Conservation (phyloP, 2,888 invertebrate species). For the Mactromeris polynyma region DNA sequence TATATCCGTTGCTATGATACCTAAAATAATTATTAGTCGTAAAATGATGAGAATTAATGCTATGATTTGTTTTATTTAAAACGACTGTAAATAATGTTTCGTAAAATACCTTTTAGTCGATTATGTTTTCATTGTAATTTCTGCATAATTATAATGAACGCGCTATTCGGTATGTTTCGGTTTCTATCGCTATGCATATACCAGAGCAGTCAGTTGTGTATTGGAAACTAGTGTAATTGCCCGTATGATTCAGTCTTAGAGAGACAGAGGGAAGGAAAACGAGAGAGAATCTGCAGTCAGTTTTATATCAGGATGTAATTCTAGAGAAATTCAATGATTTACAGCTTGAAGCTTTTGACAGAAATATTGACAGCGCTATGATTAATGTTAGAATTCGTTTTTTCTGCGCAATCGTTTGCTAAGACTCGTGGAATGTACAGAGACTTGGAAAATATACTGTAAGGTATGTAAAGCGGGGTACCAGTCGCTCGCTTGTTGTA, state of each 20-base stretch:
- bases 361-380: neutral
- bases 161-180: conserved; percentile 16
- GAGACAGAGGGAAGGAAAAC: neutral
- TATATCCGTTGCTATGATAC: no score
- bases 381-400: neutral
- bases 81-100: no score
- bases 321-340: conserved; percentile 2
- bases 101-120: no score
- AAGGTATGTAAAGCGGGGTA: neutral
- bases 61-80: no score
- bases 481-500: neutral
- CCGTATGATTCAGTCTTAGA: neutral
- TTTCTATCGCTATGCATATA: neutral
- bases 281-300: neutral
- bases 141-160: conserved; percentile 5
- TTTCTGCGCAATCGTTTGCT: neutral
- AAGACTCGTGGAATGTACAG: neutral
- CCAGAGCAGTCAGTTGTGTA: neutral
- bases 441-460: neutral
- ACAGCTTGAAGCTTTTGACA: neutral
- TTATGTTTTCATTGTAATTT: no score
- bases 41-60: no score
- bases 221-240: neutral
- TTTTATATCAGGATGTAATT: neutral
- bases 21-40: no score